Evolutionary conservation across 2,888 invertebrate species (phyloP).

Genomic region (Ennomos quercinarius): DNA sequence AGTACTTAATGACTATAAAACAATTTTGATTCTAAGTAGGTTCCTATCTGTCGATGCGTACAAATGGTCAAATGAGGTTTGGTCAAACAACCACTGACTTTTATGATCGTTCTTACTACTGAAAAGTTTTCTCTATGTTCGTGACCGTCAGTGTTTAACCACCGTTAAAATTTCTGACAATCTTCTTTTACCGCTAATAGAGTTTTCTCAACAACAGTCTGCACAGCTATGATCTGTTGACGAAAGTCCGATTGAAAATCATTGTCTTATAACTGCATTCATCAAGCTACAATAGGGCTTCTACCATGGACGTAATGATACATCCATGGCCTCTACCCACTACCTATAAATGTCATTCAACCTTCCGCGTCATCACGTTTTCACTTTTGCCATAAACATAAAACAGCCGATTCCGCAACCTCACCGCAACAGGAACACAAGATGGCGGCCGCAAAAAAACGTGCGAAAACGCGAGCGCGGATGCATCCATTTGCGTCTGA

Average conservation of each 20-base stretch:
- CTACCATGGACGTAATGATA: too few relatives aligned
- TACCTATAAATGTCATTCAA: constrained; percentile 58
- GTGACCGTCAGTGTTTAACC: too few relatives aligned
- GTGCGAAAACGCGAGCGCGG: constrained; percentile 56
- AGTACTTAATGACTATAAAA: too few relatives aligned
- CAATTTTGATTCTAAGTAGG: too few relatives aligned
- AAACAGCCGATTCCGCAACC: constrained; percentile 64
- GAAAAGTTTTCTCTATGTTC: too few relatives aligned
- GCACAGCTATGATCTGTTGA: not conserved
- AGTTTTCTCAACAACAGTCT: constrained; percentile 1
- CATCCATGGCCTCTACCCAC: constrained; percentile 48
- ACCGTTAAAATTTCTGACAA: too few relatives aligned
- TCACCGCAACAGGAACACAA: constrained; percentile 61
- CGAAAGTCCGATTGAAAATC: constrained; percentile 21
- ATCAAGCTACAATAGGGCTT: constrained; percentile 44
- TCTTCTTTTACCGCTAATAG: not conserved
- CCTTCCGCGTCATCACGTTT: constrained; percentile 61
- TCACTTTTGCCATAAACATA: constrained; percentile 78
- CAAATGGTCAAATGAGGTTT: too few relatives aligned
- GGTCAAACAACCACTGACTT: too few relatives aligned
- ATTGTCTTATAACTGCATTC: constrained; percentile 44
- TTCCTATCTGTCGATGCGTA: too few relatives aligned
- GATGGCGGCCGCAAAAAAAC: constrained; percentile 73
- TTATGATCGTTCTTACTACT: too few relatives aligned
- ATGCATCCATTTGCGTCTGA: constrained; percentile 61